Conservation (phyloP, 92 coral and sea anemone genomes). For the Zoanthus sansibaricus region DNA sequence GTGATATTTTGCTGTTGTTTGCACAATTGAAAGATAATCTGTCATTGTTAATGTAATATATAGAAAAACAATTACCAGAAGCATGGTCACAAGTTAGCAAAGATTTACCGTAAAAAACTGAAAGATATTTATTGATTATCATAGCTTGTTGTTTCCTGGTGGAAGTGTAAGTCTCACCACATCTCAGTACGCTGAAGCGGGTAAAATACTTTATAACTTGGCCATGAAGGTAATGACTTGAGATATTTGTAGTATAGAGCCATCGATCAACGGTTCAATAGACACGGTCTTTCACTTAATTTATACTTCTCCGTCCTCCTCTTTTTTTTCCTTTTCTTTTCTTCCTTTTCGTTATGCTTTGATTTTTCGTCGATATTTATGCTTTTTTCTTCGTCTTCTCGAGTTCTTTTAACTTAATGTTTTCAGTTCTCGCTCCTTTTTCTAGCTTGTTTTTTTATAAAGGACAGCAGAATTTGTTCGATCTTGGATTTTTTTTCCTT, state of each 20-base stretch:
- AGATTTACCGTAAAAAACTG: background rate
- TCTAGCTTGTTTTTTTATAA: too few relatives aligned
- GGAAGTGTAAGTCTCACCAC: slow-evolving; percentile 74
- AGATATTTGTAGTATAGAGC: background rate
- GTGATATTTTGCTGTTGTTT: too few relatives aligned
- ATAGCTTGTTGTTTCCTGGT: slow-evolving; percentile 88
- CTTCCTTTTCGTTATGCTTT: background rate
- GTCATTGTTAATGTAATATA: too few relatives aligned
- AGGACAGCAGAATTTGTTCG: too few relatives aligned
- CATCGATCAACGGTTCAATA: too few relatives aligned
- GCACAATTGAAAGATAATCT: too few relatives aligned
- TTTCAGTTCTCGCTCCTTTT: background rate
- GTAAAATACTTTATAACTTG: slow-evolving; percentile 71
- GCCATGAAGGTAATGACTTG: slow-evolving; percentile 69
- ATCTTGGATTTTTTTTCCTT: too few relatives aligned
- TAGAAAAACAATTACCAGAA: background rate
- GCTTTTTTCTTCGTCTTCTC: background rate
- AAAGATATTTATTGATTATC: background rate
- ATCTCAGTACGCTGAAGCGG: slow-evolving; percentile 79
- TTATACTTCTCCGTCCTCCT: background rate
- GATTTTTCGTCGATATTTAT: background rate
- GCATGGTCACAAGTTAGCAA: background rate
- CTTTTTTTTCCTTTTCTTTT: background rate
- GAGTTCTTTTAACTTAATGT: background rate
- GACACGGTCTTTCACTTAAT: background rate